Conservation (phyloP, 2,113 vertebrate species). For the Melanerpes formicivorus region DNA sequence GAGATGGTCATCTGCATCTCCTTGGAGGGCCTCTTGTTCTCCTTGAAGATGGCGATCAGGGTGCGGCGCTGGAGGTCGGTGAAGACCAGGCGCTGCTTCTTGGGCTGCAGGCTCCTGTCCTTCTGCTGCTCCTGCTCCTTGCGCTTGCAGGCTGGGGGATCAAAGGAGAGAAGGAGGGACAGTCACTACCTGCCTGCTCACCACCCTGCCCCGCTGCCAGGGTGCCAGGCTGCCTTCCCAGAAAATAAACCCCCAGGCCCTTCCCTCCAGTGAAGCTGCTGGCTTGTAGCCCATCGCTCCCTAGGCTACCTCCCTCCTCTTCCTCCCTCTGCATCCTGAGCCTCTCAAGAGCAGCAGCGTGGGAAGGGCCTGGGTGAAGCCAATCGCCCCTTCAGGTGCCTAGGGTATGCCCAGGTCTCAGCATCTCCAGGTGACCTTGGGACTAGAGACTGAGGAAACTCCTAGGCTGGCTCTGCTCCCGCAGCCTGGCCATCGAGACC, state of each 20-base stretch:
- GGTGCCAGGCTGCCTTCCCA: not conserved
- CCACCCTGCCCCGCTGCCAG: not conserved
- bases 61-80: constrained; percentile 98
- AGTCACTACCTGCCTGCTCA: not conserved
- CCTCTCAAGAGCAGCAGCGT: not conserved
- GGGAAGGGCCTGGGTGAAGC: not conserved
- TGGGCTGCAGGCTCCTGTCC: constrained; percentile 91
- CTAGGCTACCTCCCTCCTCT: not conserved
- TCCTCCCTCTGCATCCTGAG: not conserved
- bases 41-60: constrained; percentile 98
- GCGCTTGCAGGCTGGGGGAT: constrained; percentile 90
- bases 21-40: constrained; percentile 97
- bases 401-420: not conserved
- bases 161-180: constrained; percentile 36
- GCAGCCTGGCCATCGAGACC: not conserved
- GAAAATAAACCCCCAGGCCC: not conserved
- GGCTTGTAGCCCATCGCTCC: not conserved
- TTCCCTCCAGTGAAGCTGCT: not conserved
- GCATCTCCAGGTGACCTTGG: not conserved
- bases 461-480: not conserved
- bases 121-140: constrained; percentile 99
- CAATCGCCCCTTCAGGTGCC: not conserved
- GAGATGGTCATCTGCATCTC: constrained; percentile 99
- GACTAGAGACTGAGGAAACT: not conserved
- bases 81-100: constrained; percentile 98